A percentile compares a stretch with the other conserved stretches of the same genome.
phyloP scores from a whole-genome alignment of 2,888 invertebrate species.

The Erpobdella octoculata region DNA sequence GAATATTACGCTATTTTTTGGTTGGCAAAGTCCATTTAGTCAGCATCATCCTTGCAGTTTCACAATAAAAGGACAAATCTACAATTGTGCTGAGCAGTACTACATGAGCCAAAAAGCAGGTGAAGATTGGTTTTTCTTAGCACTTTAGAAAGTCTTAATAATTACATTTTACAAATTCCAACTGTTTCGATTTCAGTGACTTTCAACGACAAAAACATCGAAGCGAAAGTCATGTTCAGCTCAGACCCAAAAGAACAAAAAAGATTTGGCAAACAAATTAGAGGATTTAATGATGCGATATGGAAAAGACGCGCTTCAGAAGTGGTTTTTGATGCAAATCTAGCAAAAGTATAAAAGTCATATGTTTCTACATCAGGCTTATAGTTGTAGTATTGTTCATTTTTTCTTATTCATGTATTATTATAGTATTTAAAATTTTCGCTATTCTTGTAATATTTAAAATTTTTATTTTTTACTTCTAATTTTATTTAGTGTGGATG shows the following conservation, averaged over 20 bases:
- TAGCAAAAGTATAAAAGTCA: conserved; percentile 49
- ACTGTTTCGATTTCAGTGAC: conserved; percentile 14
- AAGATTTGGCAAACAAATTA: conserved; percentile 44
- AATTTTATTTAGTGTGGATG: too few relatives aligned
- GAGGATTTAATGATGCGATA: conserved; percentile 41
- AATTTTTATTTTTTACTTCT: too few relatives aligned
- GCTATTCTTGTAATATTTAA: too few relatives aligned
- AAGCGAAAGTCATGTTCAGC: conserved; percentile 41
- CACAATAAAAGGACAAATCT: conserved; percentile 31
- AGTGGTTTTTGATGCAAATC: conserved; percentile 44
- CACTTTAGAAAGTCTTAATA: neutral
- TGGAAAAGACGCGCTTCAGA: conserved; percentile 42
- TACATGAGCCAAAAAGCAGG: conserved; percentile 39
- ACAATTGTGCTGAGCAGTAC: conserved; percentile 38
- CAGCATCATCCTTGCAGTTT: conserved; percentile 34
- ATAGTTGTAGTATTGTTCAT: too few relatives aligned
- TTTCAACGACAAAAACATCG: conserved; percentile 44
- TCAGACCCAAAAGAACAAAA: conserved; percentile 44
- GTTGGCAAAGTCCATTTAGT: conserved; percentile 34
- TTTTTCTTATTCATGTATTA: too few relatives aligned
- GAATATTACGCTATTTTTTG: too few relatives aligned
- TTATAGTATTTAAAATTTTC: too few relatives aligned
- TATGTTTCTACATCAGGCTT: too few relatives aligned
- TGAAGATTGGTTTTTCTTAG: neutral
- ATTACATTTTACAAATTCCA: neutral